These are phyloP conservation scores for Nannobrachium achirus DNA, from an alignment of 2,113 vertebrate genomes.

Conservation along the genomic window DNA sequence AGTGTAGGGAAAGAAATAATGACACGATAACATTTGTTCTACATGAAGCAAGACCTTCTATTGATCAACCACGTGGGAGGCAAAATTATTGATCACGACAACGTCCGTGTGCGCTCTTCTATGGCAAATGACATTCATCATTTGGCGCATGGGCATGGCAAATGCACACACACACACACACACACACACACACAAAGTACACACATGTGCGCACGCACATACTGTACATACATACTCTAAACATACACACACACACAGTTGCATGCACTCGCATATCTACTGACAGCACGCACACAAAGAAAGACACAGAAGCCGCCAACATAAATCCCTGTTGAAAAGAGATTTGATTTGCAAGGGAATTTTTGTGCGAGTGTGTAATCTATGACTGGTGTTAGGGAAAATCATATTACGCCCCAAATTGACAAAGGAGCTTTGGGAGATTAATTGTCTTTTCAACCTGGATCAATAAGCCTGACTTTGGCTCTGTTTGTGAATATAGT, in stretches of 20 bases:
- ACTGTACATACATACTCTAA: conserved; percentile 6
- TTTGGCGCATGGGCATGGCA: conserved; percentile 70
- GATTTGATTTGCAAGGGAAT: conserved; percentile 11
- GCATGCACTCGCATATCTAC: no score
- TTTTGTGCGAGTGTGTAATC: conserved; percentile 14
- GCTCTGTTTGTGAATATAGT: conserved; percentile 43
- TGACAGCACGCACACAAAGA: no score
- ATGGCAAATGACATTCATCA: conserved; percentile 70
- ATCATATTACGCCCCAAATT: conserved; percentile 28
- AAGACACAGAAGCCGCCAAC: no score
- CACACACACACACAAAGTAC: conserved; percentile 10
- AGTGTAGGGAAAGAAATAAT: conserved; percentile 50
- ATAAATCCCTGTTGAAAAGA: conserved; percentile 22
- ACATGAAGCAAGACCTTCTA: conserved; percentile 52
- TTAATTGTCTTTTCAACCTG: conserved; percentile 46
- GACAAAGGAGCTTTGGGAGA: conserved; percentile 44
- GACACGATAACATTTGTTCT: conserved; percentile 48
- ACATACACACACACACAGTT: no score
- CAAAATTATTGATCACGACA: conserved; percentile 65
- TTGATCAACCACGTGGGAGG: conserved; percentile 63
- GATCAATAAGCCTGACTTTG: conserved; percentile 64
- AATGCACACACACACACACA: conserved; percentile 34
- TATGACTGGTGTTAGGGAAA: conserved; percentile 18
- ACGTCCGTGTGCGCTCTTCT: conserved; percentile 60
- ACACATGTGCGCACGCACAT: not conserved